Percentiles rank a stretch among this genome's conserved stretches.
Evolutionary conservation across 2,113 vertebrate genomes (phyloP).

Genomic region (Mirza zaza): DNA sequence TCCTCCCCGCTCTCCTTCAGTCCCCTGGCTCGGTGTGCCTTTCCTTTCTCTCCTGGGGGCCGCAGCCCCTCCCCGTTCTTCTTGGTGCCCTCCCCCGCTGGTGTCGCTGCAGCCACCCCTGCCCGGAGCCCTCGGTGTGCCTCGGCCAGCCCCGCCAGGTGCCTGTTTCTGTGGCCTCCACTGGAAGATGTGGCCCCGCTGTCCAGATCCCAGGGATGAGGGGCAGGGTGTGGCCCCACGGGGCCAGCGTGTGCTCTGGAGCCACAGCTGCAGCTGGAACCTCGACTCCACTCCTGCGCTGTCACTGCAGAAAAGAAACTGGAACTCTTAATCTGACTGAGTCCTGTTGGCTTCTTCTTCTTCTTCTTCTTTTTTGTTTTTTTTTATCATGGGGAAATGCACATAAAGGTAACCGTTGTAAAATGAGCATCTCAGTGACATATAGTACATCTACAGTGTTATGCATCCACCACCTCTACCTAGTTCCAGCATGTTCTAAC

Average conservation of each 20-base stretch:
- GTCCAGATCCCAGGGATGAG: neutral
- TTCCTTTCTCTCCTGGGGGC: neutral
- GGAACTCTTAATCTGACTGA: neutral
- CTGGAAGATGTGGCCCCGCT: too few relatives aligned
- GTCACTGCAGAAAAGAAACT: neutral
- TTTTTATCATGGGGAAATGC: neutral
- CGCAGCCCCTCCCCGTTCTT: too few relatives aligned
- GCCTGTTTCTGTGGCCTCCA: neutral
- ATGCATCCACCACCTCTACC: neutral
- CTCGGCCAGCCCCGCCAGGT: neutral
- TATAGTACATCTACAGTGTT: neutral
- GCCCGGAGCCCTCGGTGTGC: neutral
- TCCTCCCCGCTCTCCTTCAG: neutral
- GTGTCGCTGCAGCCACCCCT: neutral
- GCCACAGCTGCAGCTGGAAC: neutral
- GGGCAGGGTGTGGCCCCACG: neutral
- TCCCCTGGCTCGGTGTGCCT: accelerated
- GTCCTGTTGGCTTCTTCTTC: neutral
- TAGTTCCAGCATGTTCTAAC: neutral
- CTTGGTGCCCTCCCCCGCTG: too few relatives aligned
- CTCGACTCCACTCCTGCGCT: neutral
- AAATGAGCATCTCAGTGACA: neutral
- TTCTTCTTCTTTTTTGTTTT: too few relatives aligned
- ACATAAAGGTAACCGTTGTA: neutral
- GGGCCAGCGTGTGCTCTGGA: too few relatives aligned